phyloP scores from a whole-genome alignment of 2,797 vertebrate genomes.

The Bradypus variegatus region DNA sequence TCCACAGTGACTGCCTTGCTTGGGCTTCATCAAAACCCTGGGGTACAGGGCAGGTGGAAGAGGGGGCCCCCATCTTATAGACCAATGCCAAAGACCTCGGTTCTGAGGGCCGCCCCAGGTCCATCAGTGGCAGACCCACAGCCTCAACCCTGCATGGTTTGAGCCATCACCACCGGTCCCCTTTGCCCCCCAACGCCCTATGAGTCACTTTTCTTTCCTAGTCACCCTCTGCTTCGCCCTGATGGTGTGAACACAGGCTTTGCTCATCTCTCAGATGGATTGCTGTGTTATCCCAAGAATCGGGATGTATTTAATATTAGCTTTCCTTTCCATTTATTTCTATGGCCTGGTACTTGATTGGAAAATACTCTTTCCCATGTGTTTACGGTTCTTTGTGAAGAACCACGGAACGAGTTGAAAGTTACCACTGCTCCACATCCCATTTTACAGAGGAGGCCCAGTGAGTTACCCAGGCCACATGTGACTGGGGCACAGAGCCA shows the following conservation, averaged over 20 bases:
- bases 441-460: neutral
- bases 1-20: neutral
- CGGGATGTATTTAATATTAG: neutral
- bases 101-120: neutral
- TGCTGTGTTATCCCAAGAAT: accelerated
- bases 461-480: neutral
- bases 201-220: neutral
- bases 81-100: too few species aligned
- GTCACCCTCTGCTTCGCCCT: neutral
- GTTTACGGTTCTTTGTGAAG: neutral
- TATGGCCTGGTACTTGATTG: neutral
- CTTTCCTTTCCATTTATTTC: neutral
- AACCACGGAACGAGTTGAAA: neutral
- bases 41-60: neutral
- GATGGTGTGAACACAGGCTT: too few species aligned
- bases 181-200: neutral
- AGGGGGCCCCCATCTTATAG: neutral
- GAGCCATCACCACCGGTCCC: neutral
- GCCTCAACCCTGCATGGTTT: neutral
- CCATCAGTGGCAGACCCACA: neutral
- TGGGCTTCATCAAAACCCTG: neutral
- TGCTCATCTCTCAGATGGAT: accelerated
- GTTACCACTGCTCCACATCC: neutral
- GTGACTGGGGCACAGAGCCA: neutral
- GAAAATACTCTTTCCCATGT: neutral